Base-by-base conservation (phyloP, 2,113 vertebrate genomes). In the Melanotaenia duboulayi region DNA sequence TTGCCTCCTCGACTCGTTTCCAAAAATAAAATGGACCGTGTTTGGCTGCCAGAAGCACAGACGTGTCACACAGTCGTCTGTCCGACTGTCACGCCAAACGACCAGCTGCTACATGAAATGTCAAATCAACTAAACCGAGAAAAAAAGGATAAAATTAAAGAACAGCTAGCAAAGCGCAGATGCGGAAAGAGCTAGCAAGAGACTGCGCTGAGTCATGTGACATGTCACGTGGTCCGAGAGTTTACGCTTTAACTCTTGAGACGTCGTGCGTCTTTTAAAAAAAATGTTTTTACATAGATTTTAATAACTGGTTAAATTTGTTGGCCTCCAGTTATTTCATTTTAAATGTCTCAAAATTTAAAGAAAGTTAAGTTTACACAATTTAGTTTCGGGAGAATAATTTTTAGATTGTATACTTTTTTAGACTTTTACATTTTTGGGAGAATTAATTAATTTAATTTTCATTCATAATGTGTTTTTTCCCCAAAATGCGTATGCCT, bases 181-280 rank as follows among this genome's bases (percentile, higher is more conserved):
- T 17, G 59, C 60, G 80, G 76, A 83, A n/a, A 25, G 48, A n/a
- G 44, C 24, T 35, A 22, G 54, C 37, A 39, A 39, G 6, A 2
- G 3, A 25, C 23, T 28, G 62, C 4, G 37, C 14, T 4, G 9
- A 19, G 24, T 86, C 76, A 81, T 12, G 54, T 86, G 73, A 84
- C 66, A 22, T 19, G 6, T 1, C 71, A 70, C 60, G 79, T 73
- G 62, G 0, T 4, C 11, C 10, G 12, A 10, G 1, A 4, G 11
- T 0, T 1, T 10, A 28, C 16, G 39, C 3, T 1, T 88, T 83
- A 82, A 87, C 82, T 35, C 60, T 16, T 46, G 4, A 10, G 25
- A 7, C 11, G 7, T 16, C 3, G 5, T 11, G 19, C n/a, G n/a
- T n/a, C n/a, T n/a, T n/a, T n/a, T n/a, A n/a, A n/a, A n/a, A n/a